Percentiles rank a stretch among this genome's conserved stretches.
Conservation (phyloP, 35 echinoderm and acorn worm species). For the Holothuria glaberrima region DNA sequence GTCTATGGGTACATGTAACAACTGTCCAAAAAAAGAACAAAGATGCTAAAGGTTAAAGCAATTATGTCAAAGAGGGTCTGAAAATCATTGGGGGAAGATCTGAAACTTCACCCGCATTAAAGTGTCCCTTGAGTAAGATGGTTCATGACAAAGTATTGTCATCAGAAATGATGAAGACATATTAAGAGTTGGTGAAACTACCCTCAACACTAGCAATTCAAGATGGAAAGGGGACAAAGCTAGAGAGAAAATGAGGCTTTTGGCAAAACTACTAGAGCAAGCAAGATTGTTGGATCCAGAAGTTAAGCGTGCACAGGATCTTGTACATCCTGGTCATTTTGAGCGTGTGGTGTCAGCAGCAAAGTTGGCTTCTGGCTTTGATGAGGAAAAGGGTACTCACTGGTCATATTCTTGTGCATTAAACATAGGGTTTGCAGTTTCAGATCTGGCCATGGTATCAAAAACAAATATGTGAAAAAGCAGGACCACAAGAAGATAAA, state of each 20-base stretch:
- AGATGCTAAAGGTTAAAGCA: neutral
- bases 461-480: slow-evolving; percentile 13
- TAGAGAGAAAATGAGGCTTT: slow-evolving; percentile 49
- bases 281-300: neutral
- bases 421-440: slow-evolving; percentile 38
- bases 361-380: slow-evolving; percentile 36
- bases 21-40: neutral
- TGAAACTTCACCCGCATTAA: neutral
- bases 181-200: slow-evolving; percentile 34
- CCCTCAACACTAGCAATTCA: slow-evolving; percentile 37
- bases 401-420: slow-evolving; percentile 54
- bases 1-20: slow-evolving; percentile 22
- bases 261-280: neutral
- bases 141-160: slow-evolving; percentile 5
- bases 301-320: slow-evolving; percentile 21
- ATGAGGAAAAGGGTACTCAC: slow-evolving; percentile 24
- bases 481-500: neutral
- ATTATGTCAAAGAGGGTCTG: slow-evolving; percentile 52
- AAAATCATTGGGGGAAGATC: neutral
- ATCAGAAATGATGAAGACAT: slow-evolving; percentile 59
- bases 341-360: slow-evolving; percentile 16
- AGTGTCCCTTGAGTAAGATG: slow-evolving; percentile 9
- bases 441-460: slow-evolving; percentile 56
- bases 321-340: slow-evolving; percentile 17
- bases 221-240: slow-evolving; percentile 14